Conservation (phyloP, 2,888 invertebrate species). For the Scaptomyza cyrtandrae region DNA sequence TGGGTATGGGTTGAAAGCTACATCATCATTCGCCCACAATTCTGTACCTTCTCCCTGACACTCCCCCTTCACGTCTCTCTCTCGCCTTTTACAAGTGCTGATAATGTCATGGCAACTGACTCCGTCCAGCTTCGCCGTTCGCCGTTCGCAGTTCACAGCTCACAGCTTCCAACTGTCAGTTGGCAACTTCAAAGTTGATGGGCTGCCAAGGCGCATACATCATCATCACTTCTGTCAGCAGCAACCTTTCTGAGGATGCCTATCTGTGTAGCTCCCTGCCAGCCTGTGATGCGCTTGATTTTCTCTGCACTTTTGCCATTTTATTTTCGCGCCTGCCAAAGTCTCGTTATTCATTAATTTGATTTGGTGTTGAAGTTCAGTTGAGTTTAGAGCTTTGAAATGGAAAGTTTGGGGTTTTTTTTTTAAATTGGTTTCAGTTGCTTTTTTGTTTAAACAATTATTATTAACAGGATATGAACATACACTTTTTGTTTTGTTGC, state of each 20-base stretch:
- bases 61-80: not conserved
- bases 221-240: constrained; percentile 78
- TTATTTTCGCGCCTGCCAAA: constrained; percentile 35
- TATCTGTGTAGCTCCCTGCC: constrained; percentile 7
- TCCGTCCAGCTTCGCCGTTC: constrained; percentile 33
- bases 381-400: constrained; percentile 28
- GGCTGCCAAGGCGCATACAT: constrained; percentile 76
- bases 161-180: constrained; percentile 11
- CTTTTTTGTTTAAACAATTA: constrained; percentile 41
- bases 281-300: constrained; percentile 60
- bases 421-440: constrained; percentile 27
- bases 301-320: constrained; percentile 54
- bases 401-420: constrained; percentile 55
- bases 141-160: constrained; percentile 1
- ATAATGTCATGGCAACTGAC: constrained; percentile 67
- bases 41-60: not conserved
- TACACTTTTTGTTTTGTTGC: constrained; percentile 13
- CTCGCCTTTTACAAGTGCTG: constrained; percentile 58
- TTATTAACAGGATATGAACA: constrained; percentile 56
- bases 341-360: constrained; percentile 53
- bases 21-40: constrained; percentile 8
- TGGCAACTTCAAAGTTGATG: constrained; percentile 52
- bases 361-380: constrained; percentile 32
- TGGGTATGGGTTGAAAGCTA: not conserved
- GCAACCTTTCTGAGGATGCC: constrained; percentile 49